Percentiles rank a stretch among this genome's conserved stretches.
Conservation (phyloP, 2,888 invertebrate species). For the Andrena praecox region DNA sequence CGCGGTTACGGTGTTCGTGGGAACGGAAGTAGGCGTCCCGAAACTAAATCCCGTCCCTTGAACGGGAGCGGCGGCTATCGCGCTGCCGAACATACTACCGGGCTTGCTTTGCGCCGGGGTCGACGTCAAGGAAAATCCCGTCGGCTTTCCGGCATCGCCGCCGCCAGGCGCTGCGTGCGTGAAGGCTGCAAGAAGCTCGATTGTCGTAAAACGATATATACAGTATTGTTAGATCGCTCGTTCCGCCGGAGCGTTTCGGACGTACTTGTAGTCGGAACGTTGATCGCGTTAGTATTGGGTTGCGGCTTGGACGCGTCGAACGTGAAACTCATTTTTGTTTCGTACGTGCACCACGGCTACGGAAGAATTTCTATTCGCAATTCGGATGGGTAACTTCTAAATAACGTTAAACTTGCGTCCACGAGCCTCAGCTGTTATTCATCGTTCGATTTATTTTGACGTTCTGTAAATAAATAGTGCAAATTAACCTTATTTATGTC, state of each 20-base stretch:
- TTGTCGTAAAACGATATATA: background rate
- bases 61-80: conserved; percentile 74
- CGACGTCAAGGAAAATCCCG: conserved; percentile 82
- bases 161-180: conserved; percentile 80
- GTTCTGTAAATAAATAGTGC: background rate
- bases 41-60: conserved; percentile 65
- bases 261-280: conserved; percentile 37
- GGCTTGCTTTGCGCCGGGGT: conserved; percentile 81
- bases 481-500: conserved; percentile 12
- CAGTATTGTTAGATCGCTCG: background rate
- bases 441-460: background rate
- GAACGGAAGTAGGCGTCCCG: conserved; percentile 51
- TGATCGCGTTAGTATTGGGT: conserved; percentile 11
- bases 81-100: conserved; percentile 80
- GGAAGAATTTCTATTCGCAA: background rate
- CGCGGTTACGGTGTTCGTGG: conserved; percentile 39
- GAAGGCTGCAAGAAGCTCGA: conserved; percentile 50
- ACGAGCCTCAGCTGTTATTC: background rate
- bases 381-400: background rate
- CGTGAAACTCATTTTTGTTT: conserved; percentile 68
- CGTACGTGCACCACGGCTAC: background rate
- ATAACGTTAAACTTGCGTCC: background rate
- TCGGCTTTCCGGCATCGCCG: conserved; percentile 85
- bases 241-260: background rate
- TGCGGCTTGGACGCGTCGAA: conserved; percentile 41